Evolutionary conservation across 2,888 invertebrate genomes (phyloP), one percentile per base, ranked within the genome.

Genomic region (Apoda limacodes): DNA sequence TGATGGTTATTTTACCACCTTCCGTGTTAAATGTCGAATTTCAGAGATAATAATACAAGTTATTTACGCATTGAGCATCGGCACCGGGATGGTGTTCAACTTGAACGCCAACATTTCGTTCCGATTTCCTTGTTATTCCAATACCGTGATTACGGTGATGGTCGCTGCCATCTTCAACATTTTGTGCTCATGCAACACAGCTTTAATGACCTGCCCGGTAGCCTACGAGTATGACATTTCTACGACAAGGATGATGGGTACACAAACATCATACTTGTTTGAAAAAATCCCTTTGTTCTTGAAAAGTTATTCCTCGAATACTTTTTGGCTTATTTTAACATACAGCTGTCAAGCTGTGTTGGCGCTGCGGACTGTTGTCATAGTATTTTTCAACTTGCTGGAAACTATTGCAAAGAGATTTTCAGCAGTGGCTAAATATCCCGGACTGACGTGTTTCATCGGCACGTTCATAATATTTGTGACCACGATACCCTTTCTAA

Each of bases 161-260:
- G 39, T 56, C 2, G 48, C 54, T 25, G 36, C 44, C 0, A 45
- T 44, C 2, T 52, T 60, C 23, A 38, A 53, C 1, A 19, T 58
- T 3, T 38, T 74, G 2, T 39, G 56, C 5, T 46, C 60, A 15
- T 54, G 48, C 35, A 57, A 53, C 5, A 44, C 46, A 1, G 60
- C 58, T 5, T 59, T 75, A 58, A 59, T 75, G 57, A 32, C 49
- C 4, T 75, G 78, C 28, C 72, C 78, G 0, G 70, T 68, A 25
- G 51, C 66, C 6, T 62, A 52, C 34, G 49, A 48, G 13, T 54
- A 60, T 26, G 47, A 45, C 5, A 44, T 52, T 3, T 38, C 32
- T 3, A 51, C 66, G 0, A 36, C 35, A 2, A 25, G 15, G 1
- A 30, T 67, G 4, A 38, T 60, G 2, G 43, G 35, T 13, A 35